Evolutionary conservation across 1,140 invertebrate genomes (phyloP).

Genomic region (Mercenaria mercenaria): DNA sequence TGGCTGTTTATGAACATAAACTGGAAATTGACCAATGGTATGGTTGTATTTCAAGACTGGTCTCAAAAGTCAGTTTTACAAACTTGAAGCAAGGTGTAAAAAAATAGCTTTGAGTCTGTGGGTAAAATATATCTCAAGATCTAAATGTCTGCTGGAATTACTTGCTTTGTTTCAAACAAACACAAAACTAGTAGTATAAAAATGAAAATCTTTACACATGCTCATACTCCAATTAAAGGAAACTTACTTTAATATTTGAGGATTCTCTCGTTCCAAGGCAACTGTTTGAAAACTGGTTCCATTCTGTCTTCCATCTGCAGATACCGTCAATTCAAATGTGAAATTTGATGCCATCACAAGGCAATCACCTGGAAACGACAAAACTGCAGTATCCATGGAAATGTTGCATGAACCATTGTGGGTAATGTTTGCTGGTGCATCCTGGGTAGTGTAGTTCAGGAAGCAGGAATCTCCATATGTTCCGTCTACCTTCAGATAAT

Average conservation of each 20-base stretch:
- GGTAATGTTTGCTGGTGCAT: not conserved
- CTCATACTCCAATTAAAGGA: no score
- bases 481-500: not conserved
- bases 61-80: no score
- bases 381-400: conserved; percentile 26
- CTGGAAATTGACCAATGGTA: no score
- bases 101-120: no score
- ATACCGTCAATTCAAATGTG: conserved; percentile 45
- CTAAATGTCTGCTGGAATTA: no score
- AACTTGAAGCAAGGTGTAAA: no score
- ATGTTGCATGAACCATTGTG: conserved; percentile 24
- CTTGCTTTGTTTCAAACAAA: no score
- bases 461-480: conserved; percentile 34
- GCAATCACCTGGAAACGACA: conserved; percentile 26
- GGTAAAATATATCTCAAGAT: no score
- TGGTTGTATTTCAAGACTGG: no score
- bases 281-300: conserved; percentile 32
- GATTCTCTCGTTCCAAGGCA: not conserved
- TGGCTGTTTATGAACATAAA: no score
- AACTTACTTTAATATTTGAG: conserved; percentile 19
- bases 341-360: conserved; percentile 36
- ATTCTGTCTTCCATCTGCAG: conserved; percentile 5
- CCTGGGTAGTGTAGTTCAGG: not conserved
- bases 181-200: no score
- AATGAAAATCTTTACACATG: no score